Evolutionary conservation across 2,113 vertebrate species (phyloP).

Genomic region (Aldabrachelys gigantea): DNA sequence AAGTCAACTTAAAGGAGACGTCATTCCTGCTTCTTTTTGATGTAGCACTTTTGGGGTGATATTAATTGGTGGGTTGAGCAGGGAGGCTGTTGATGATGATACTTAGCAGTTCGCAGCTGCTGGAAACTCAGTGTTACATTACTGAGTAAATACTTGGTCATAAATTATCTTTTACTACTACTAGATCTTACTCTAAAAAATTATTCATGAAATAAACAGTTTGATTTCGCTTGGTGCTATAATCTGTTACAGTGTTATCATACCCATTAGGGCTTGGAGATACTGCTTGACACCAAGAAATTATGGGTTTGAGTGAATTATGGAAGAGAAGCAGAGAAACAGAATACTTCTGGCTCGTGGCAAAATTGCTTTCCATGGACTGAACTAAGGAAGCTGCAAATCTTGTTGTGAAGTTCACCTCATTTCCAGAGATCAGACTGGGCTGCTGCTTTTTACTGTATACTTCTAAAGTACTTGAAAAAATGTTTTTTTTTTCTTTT

Average conservation of each 20-base stretch:
- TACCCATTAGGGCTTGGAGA: neutral
- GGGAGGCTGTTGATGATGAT: neutral
- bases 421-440: slow-evolving; percentile 8
- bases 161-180: neutral
- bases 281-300: neutral
- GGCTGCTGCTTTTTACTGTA: slow-evolving; percentile 12
- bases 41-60: slow-evolving; percentile 39
- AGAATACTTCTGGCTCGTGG: slow-evolving; percentile 25
- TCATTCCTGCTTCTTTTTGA: slow-evolving; percentile 32
- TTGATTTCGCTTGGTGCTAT: neutral
- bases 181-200: neutral
- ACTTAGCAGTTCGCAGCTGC: slow-evolving; percentile 17
- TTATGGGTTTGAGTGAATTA: neutral
- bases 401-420: slow-evolving; percentile 12
- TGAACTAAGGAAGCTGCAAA: slow-evolving; percentile 22
- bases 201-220: slow-evolving; percentile 24
- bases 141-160: neutral
- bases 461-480: neutral
- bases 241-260: neutral
- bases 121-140: neutral
- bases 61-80: slow-evolving; percentile 9
- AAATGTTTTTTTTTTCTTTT: neutral
- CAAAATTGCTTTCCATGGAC: neutral
- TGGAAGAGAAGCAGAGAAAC: slow-evolving; percentile 7
- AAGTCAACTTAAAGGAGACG: slow-evolving; percentile 49